Evolutionary conservation across 2,113 vertebrate species (phyloP), one percentile per base, ranked within the genome.

Genomic region (Myiozetetes cayanensis): DNA sequence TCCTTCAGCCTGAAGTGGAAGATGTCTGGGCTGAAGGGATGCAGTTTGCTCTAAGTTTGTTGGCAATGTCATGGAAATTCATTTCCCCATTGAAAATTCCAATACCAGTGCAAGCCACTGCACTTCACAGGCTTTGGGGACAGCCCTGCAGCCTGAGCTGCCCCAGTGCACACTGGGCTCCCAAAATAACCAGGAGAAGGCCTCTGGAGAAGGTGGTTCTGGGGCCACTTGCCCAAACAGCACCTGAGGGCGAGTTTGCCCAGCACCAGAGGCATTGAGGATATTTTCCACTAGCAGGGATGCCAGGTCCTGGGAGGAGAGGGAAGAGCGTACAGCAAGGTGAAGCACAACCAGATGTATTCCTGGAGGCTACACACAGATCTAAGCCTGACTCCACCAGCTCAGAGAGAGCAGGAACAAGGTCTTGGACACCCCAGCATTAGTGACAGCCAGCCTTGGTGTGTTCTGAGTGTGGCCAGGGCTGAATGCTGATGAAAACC

Each of bases 1-100:
- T 91, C 14, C 24, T 67, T 81, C 56, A 67, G 35, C 43, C 56
- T 61, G n/a, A 77, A 70, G 39, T 20, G 31, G 28, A 73, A 66
- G 46, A 10, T 7, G 12, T 22, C 23, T 33, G 13, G 46, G 0
- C 1, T 0, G 0, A 77, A 61, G 35, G 13, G 24, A 46, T 37
- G 16, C 8, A 14, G 10, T 58, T 90, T 83, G 19, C 28, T 52
- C 39, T 12, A 15, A 22, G 22, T 52, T 75, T 84, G 24, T 21
- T 50, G 30, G 59, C 11, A 67, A 2, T 27, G 13, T 28, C 6
- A n/a, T 6, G 9, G 39, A 55, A 87, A 35, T 20, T 72, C 30
- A 46, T 94, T 93, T 91, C 14, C n/a, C 33, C 58, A 27, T 44
- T 1, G 5, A 61, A 15, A 21, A 84, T 41, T n/a, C 30, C 27